These are phyloP conservation scores for Dendrolimus punctatus DNA, from an alignment of 1,140 invertebrate genomes.

Conservation along the genomic window DNA sequence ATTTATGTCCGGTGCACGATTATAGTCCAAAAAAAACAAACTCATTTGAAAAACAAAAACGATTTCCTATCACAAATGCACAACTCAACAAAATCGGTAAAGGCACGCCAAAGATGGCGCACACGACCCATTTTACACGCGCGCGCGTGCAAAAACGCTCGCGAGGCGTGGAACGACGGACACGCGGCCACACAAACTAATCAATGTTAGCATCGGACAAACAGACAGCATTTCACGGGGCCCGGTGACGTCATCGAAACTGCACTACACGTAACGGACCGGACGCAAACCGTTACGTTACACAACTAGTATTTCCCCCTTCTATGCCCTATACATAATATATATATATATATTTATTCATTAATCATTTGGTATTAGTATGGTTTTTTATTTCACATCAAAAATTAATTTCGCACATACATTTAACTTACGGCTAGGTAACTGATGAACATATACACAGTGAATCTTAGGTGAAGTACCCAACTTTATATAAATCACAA, in stretches of 20 bases:
- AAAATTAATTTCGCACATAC: conserved; percentile 25
- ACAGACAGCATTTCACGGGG: too few species aligned
- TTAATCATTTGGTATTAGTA: conserved; percentile 21
- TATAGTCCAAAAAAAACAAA: too few species aligned
- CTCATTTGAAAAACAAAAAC: too few species aligned
- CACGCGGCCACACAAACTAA: conserved; percentile 1
- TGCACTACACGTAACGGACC: too few species aligned
- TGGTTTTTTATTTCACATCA: conserved; percentile 15
- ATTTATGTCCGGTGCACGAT: too few species aligned
- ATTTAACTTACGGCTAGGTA: conserved; percentile 19
- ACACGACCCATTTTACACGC: conserved; percentile 3
- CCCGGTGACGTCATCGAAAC: too few species aligned
- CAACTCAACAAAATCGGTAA: too few species aligned
- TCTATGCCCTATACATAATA: conserved; percentile 16
- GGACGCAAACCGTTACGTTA: too few species aligned
- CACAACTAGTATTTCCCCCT: conserved; percentile 11
- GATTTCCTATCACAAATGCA: too few species aligned
- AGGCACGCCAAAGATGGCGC: not conserved
- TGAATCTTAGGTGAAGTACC: too few species aligned
- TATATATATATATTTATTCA: not conserved
- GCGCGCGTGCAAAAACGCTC: conserved; percentile 5
- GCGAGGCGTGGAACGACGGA: conserved; percentile 3
- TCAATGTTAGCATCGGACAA: too few species aligned
- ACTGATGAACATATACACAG: conserved; percentile 12
- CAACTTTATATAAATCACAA: not conserved